Percentiles rank a stretch among this genome's conserved stretches.
Evolutionary conservation across 2,113 vertebrate genomes (phyloP).

Genomic region (Athene noctua): DNA sequence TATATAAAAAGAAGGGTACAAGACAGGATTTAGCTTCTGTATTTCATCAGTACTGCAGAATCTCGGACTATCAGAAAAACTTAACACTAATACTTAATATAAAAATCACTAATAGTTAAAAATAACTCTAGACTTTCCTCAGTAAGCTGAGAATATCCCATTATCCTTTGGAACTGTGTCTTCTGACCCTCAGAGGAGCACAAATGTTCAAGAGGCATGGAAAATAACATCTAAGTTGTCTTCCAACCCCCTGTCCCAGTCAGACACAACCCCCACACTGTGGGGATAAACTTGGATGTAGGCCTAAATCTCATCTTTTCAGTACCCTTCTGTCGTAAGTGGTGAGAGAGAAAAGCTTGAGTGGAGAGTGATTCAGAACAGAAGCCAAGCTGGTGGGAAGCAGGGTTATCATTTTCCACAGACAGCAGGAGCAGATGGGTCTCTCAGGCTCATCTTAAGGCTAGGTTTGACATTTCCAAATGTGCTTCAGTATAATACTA

Average conservation of each 20-base stretch:
- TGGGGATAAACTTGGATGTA: background rate
- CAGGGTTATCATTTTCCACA: accelerated
- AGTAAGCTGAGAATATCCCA: background rate
- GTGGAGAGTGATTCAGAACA: background rate
- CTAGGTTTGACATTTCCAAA: background rate
- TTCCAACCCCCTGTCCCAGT: accelerated
- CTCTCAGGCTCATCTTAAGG: background rate
- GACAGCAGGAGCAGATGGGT: background rate
- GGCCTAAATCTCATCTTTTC: background rate
- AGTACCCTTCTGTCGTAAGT: background rate
- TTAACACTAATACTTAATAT: background rate
- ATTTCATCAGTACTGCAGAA: background rate
- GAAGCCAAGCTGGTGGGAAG: background rate
- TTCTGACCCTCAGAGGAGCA: background rate
- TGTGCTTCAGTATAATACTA: background rate
- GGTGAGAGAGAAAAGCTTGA: background rate
- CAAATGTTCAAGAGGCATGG: background rate
- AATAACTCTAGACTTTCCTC: background rate
- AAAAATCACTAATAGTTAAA: background rate
- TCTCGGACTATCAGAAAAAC: background rate
- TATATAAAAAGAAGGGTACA: background rate
- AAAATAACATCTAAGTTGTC: background rate
- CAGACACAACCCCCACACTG: background rate
- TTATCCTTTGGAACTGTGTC: background rate
- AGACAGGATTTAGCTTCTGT: background rate